Conservation (phyloP, 2,888 invertebrate species). For the Lypha dubia region DNA sequence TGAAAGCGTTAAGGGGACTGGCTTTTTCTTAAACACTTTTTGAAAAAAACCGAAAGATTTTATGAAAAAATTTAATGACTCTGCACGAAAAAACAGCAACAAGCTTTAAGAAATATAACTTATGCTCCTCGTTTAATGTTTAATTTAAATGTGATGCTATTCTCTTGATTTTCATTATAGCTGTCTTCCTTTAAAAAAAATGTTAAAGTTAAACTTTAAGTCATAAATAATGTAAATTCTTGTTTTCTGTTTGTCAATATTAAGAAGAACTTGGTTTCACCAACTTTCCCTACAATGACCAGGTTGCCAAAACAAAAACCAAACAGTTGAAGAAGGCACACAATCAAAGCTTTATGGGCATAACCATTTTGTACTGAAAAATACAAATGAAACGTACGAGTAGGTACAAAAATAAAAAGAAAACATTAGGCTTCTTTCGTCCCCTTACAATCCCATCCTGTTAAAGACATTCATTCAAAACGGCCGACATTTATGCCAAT, state of each 20-base stretch:
- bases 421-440: constrained; percentile 23
- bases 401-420: constrained; percentile 8
- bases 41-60: neutral
- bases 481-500: constrained; percentile 61
- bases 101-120: constrained; percentile 32
- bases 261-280: constrained; percentile 6
- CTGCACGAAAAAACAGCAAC: neutral
- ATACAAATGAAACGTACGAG: constrained; percentile 16
- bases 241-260: constrained; percentile 27
- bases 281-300: neutral
- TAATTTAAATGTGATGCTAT: neutral
- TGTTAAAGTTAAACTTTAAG: constrained; percentile 31
- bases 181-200: neutral
- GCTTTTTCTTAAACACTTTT: neutral
- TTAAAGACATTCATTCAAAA: constrained; percentile 23
- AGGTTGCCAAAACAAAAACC: neutral
- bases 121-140: constrained; percentile 11
- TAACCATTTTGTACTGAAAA: constrained; percentile 28
- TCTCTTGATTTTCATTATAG: neutral
- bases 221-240: constrained; percentile 61
- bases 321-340: neutral
- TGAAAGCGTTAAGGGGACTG: constrained; percentile 2
- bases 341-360: neutral
- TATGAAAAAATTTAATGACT: neutral
- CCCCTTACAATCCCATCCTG: neutral